Evolutionary conservation across 2,113 vertebrate genomes (phyloP).

Genomic region (Larimichthys crocea): DNA sequence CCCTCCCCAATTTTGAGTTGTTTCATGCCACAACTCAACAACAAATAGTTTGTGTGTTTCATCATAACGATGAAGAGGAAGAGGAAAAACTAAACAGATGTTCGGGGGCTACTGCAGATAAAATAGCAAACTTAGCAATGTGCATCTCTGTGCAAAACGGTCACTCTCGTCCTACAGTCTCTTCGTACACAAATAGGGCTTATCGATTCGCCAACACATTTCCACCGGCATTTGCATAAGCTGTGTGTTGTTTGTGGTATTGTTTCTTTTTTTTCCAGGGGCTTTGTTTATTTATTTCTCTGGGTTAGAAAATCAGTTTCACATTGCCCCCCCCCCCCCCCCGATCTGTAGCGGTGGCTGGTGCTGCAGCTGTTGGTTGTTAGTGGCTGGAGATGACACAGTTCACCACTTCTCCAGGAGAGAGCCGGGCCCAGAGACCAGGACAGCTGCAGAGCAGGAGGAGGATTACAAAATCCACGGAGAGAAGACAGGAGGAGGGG

Average conservation of each 20-base stretch:
- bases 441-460: constrained; percentile 88
- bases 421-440: constrained; percentile 51
- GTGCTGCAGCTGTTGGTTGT: constrained; percentile 89
- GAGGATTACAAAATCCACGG: constrained; percentile 63
- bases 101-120: constrained; percentile 54
- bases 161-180: constrained; percentile 51
- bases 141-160: constrained; percentile 47
- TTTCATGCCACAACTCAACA: constrained; percentile 59
- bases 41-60: constrained; percentile 61
- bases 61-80: constrained; percentile 41
- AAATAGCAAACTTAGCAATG: constrained; percentile 44
- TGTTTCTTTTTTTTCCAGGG: constrained; percentile 51
- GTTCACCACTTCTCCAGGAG: constrained; percentile 88
- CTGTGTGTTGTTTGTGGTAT: constrained; percentile 68
- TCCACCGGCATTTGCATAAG: constrained; percentile 74
- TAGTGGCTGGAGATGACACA: constrained; percentile 86
- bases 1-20: constrained; percentile 12
- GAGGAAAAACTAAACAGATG: constrained; percentile 50
- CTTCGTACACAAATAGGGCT: constrained; percentile 63
- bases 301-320: constrained; percentile 72
- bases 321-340: constrained; percentile 63
- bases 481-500: constrained; percentile 1
- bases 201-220: constrained; percentile 75
- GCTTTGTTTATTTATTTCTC: constrained; percentile 76
- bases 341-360: constrained; percentile 80